A percentile compares a stretch with the other conserved stretches of the same genome.
Evolutionary conservation across 2,113 vertebrate genomes (phyloP).

Genomic region (Lophura nycthemera): DNA sequence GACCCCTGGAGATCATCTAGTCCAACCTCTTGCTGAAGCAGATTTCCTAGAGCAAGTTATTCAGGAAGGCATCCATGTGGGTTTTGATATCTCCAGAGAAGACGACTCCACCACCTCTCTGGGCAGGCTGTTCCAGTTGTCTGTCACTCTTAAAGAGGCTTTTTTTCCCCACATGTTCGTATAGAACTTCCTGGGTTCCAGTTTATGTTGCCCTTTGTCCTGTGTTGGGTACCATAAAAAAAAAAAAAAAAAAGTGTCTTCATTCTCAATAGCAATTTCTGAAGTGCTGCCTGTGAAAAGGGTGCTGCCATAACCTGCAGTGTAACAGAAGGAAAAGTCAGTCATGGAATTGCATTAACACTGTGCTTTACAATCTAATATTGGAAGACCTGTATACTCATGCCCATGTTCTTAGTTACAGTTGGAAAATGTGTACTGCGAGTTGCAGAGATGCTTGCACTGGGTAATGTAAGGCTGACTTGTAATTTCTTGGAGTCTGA

Average conservation of each 20-base stretch:
- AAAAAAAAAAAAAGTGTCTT: neutral
- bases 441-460: neutral
- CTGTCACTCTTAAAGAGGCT: no score
- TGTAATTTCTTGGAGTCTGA: neutral
- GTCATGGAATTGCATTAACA: neutral
- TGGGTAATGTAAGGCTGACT: neutral
- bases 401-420: neutral
- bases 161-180: no score
- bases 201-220: no score
- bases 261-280: neutral
- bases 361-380: neutral
- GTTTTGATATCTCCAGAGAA: no score
- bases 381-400: neutral
- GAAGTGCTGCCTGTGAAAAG: rapidly evolving
- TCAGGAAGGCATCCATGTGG: no score
- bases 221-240: no score
- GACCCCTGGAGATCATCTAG: no score
- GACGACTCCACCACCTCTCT: no score
- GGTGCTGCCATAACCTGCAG: neutral
- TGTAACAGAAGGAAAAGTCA: neutral
- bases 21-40: no score
- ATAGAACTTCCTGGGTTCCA: no score
- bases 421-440: neutral
- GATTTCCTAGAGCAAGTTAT: no score
- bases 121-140: no score